Percentiles rank a stretch among this genome's conserved stretches.
Evolutionary conservation across 1,140 invertebrate species (phyloP).

Genomic region (Bombus huntii): DNA sequence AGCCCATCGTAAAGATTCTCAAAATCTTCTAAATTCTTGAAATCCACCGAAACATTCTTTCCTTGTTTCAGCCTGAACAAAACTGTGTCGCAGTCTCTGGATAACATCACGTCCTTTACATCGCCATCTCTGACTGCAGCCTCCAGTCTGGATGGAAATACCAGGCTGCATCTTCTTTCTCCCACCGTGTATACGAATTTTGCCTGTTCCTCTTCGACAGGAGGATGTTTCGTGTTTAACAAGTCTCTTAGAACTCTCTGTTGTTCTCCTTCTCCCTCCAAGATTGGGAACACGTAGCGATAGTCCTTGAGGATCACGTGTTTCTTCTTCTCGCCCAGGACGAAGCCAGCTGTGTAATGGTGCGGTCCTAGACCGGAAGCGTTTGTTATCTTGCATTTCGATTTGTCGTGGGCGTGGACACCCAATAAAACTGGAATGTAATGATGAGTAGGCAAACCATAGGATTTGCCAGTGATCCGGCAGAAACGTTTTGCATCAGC

Average conservation of each 20-base stretch:
- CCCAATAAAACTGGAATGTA: conserved; percentile 90
- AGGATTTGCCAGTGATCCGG: conserved; percentile 91
- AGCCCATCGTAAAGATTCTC: conserved; percentile 86
- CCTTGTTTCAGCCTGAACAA: conserved; percentile 88
- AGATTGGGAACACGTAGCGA: conserved; percentile 88
- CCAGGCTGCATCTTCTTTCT: conserved; percentile 88
- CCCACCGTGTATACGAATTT: conserved; percentile 90
- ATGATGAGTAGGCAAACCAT: conserved; percentile 89
- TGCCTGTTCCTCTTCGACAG: conserved; percentile 82
- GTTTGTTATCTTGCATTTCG: conserved; percentile 87
- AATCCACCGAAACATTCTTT: conserved; percentile 87
- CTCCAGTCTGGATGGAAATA: conserved; percentile 90
- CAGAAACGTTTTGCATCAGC: conserved; percentile 91
- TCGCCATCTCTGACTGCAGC: conserved; percentile 90
- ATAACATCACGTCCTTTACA: conserved; percentile 89
- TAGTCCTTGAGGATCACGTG: conserved; percentile 88
- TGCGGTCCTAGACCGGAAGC: conserved; percentile 84
- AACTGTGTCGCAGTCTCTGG: conserved; percentile 88
- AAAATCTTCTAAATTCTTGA: conserved; percentile 85
- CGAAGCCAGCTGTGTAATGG: conserved; percentile 83
- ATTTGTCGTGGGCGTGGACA: conserved; percentile 82
- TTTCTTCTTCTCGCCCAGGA: conserved; percentile 85
- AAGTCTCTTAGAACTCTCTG: conserved; percentile 85
- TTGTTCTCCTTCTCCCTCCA: conserved; percentile 86
- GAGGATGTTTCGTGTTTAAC: conserved; percentile 84